Evolutionary conservation across 2,888 invertebrate genomes (phyloP), one percentile per base, ranked within the genome.

Genomic region (Beris morrisii): DNA sequence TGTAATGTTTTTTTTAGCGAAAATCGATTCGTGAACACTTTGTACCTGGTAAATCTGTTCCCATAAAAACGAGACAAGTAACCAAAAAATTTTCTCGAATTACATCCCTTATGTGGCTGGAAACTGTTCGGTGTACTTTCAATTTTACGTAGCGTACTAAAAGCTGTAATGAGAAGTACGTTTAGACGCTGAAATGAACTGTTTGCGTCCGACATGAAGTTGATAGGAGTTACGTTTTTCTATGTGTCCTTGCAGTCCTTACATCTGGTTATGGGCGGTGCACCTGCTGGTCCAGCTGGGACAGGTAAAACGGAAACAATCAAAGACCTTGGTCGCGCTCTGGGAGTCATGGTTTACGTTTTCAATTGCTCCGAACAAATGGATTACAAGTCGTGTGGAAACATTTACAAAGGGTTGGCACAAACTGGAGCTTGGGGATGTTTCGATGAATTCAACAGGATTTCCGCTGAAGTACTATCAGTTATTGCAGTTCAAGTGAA

Each of bases 361-460:
- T 96, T 96, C 83, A 97, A 96, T 81, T 97, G 96, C 81, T 96
- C 96, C 0, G 95, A 96, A 81, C 96, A 96, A 84, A 96, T 97
- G 96, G 96, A 97, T 82, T 97, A 96, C 82, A 94, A 93, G 83
- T 95, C 95, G 46, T 92, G 95, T 74, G 96, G 94, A 63, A 95
- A 93, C 80, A 96, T 97, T 82, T 97, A 95, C 82, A 97, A 96
- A 84, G 97, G 86, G 78, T 82, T 97, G 63, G 89, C 93, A 1
- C 96, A 97, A 82, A 95, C 95, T 15, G 97, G 97, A 3, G 93
- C 95, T 31, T 97, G 96, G 96, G 97, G 97, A 53, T 97, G 97
- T 80, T 97, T 97, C 81, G 97, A 97, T 78, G 97, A 97, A 82
- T 97, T 97, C 82, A 97, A 97, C 81, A 86, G 97, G 69, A 97